Conservation (phyloP, 1,140 invertebrate species). For the Lethocerus indicus region DNA sequence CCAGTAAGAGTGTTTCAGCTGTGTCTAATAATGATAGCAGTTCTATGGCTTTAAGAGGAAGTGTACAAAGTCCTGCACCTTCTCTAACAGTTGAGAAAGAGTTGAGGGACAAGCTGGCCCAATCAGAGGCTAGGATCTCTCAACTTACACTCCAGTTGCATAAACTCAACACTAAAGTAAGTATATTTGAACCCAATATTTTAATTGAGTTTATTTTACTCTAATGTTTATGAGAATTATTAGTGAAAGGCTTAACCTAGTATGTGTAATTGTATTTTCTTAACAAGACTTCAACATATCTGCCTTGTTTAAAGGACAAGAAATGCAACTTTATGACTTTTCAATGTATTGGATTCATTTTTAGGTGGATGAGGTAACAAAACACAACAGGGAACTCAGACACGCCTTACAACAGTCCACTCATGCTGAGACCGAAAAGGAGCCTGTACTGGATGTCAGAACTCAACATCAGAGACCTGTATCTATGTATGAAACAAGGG, state of each 20-base stretch:
- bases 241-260: no score
- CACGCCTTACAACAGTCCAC: slow-evolving; percentile 24
- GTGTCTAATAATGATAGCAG: no score
- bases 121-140: slow-evolving; percentile 15
- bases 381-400: slow-evolving; percentile 50
- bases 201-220: neutral
- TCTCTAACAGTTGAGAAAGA: slow-evolving; percentile 16
- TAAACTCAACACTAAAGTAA: slow-evolving; percentile 11
- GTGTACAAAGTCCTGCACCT: no score
- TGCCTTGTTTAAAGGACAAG: neutral
- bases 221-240: slow-evolving; percentile 2
- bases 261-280: no score
- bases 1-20: slow-evolving; percentile 1
- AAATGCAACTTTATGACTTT: neutral
- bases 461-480: slow-evolving; percentile 44
- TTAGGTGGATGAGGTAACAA: slow-evolving; percentile 42
- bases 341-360: neutral
- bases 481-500: slow-evolving; percentile 70
- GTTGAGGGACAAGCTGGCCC: slow-evolving; percentile 12
- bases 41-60: no score
- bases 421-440: slow-evolving; percentile 4
- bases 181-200: neutral
- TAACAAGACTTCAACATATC: no score
- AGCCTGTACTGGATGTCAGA: slow-evolving; percentile 14
- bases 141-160: slow-evolving; percentile 18